Conservation (phyloP, 2,113 vertebrate species). For the Grus americana region DNA sequence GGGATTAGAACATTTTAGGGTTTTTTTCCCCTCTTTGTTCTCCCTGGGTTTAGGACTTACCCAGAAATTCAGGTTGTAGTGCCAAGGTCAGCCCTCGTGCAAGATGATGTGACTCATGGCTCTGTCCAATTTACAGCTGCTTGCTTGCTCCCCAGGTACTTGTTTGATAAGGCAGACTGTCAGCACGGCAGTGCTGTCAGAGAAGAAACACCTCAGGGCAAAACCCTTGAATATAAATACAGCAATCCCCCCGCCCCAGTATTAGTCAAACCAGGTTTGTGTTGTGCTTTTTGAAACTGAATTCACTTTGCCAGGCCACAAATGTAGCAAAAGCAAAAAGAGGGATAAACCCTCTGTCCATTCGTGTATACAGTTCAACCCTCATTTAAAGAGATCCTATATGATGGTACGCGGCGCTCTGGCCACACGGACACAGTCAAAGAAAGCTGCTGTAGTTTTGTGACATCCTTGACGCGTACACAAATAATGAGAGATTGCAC, state of each 20-base stretch:
- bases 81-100: constrained; percentile 38
- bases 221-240: constrained; percentile 15
- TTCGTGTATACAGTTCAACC: not conserved
- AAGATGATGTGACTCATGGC: not conserved
- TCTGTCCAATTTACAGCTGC: not conserved
- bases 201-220: constrained; percentile 54
- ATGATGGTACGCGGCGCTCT: not conserved
- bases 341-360: not conserved
- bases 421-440: not conserved
- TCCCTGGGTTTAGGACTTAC: not conserved
- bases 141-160: constrained; percentile 36
- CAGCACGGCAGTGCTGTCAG: not conserved
- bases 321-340: constrained; percentile 50
- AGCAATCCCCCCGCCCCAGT: not conserved
- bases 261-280: constrained; percentile 14
- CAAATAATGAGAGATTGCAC: not conserved
- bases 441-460: constrained; percentile 12
- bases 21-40: not conserved
- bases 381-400: not conserved
- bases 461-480: not conserved
- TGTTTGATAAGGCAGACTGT: constrained; percentile 26
- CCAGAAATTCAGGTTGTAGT: constrained; percentile 18
- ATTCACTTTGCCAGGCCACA: constrained; percentile 53
- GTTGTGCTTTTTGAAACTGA: constrained; percentile 36
- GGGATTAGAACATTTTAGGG: not conserved